Conservation (phyloP, 2,888 invertebrate genomes). For the Brenthis ino region DNA sequence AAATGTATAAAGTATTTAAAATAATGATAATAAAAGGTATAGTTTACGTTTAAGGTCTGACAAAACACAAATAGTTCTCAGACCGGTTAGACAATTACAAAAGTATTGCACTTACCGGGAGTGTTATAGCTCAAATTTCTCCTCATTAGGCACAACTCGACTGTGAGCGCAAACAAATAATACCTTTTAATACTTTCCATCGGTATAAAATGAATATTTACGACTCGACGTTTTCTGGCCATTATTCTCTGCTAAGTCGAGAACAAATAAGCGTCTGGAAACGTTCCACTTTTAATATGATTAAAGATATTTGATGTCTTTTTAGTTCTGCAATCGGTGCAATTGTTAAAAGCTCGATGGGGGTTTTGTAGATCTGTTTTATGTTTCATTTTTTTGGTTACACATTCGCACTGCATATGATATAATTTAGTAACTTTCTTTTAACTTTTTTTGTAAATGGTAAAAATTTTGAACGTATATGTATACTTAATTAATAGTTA, state of each 20-base stretch:
- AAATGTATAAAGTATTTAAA: too few relatives aligned
- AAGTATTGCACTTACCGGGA: slow-evolving; percentile 10
- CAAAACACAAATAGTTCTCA: slow-evolving; percentile 5
- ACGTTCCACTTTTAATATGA: slow-evolving; percentile 31
- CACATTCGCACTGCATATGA: too few relatives aligned
- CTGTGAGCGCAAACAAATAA: slow-evolving; percentile 25
- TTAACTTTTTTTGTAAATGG: too few relatives aligned
- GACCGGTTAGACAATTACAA: slow-evolving; percentile 13
- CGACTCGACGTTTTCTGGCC: slow-evolving; percentile 27
- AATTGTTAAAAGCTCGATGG: neutral
- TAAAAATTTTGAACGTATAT: too few relatives aligned
- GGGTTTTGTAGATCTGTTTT: too few relatives aligned
- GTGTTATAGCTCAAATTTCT: slow-evolving; percentile 21
- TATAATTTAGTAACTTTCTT: too few relatives aligned
- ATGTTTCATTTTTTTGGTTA: too few relatives aligned
- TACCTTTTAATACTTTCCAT: slow-evolving; percentile 35
- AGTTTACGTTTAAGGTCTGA: neutral
- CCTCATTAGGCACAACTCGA: slow-evolving; percentile 17
- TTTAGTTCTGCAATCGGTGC: slow-evolving; percentile 26
- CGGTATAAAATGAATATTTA: slow-evolving; percentile 35
- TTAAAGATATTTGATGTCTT: slow-evolving; percentile 32
- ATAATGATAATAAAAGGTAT: neutral
- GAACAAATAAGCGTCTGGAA: slow-evolving; percentile 34
- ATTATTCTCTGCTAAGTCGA: slow-evolving; percentile 33
- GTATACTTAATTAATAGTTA: too few relatives aligned